Conservation (phyloP, 2,797 vertebrate species). For the Cyclopterus lumpus region DNA sequence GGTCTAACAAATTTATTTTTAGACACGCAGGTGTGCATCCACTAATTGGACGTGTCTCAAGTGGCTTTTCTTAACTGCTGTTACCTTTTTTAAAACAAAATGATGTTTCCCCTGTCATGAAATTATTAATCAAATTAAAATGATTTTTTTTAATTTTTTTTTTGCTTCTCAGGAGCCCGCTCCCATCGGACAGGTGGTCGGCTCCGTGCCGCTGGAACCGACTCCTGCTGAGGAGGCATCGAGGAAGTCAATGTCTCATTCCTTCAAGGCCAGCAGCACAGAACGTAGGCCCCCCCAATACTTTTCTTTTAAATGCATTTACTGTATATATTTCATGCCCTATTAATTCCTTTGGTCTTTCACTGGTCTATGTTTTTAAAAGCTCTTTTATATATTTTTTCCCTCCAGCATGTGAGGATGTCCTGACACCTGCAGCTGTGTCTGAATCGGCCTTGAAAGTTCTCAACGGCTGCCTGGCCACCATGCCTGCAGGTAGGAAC, state of each 20-base stretch:
- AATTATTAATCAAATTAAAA: too few species aligned
- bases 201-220: constrained; percentile 85
- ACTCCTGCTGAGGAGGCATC: constrained; percentile 92
- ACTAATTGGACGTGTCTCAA: neutral
- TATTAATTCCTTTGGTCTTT: neutral
- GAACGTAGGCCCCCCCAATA: constrained; percentile 85
- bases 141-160: neutral
- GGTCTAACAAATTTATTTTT: too few species aligned
- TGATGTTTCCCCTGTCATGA: too few species aligned
- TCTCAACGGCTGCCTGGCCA: constrained; percentile 89
- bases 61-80: neutral
- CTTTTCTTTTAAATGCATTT: neutral
- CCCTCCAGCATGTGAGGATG: constrained; percentile 90
- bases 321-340: neutral
- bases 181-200: constrained; percentile 78
- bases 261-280: constrained; percentile 92
- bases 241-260: constrained; percentile 88
- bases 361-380: neutral
- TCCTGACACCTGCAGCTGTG: constrained; percentile 86
- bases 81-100: neutral
- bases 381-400: neutral
- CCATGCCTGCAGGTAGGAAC: constrained; percentile 92
- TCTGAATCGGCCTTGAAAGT: constrained; percentile 89
- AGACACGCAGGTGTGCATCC: too few species aligned
- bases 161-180: constrained; percentile 76